Evolutionary conservation across 2,113 vertebrate genomes (phyloP).

Genomic region (Siniperca knerii): DNA sequence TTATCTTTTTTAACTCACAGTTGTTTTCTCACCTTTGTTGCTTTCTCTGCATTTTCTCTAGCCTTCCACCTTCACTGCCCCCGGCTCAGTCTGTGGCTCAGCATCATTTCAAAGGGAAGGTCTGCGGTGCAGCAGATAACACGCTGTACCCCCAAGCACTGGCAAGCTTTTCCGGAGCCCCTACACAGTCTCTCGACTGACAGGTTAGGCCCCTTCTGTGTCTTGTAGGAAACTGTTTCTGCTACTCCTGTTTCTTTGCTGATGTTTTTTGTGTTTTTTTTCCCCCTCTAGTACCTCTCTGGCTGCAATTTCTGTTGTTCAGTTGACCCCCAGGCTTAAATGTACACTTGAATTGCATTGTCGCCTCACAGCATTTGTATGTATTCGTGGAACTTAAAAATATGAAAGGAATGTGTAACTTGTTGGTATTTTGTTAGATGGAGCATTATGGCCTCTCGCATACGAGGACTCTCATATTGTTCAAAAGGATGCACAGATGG

Average conservation of each 20-base stretch:
- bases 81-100: conserved; percentile 62
- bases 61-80: conserved; percentile 57
- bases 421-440: background rate
- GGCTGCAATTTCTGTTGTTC: conserved; percentile 13
- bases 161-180: conserved; percentile 58
- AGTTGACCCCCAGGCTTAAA: conserved; percentile 13
- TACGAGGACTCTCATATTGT: background rate
- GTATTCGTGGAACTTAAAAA: background rate
- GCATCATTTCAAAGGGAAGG: conserved; percentile 76
- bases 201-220: conserved; percentile 52
- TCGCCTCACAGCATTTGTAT: conserved; percentile 3
- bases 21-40: conserved; percentile 50
- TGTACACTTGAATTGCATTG: conserved; percentile 21
- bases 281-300: background rate
- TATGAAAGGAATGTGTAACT: background rate
- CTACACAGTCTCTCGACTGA: conserved; percentile 33
- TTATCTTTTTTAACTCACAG: conserved; percentile 3
- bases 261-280: background rate
- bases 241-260: conserved; percentile 4
- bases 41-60: conserved; percentile 43
- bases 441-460: background rate
- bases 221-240: conserved; percentile 21
- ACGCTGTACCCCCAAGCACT: conserved; percentile 53
- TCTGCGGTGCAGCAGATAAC: conserved; percentile 78
- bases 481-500: background rate